phyloP scores from a whole-genome alignment of 2,797 vertebrate species.

The Helicolenus hilgendorfi region DNA sequence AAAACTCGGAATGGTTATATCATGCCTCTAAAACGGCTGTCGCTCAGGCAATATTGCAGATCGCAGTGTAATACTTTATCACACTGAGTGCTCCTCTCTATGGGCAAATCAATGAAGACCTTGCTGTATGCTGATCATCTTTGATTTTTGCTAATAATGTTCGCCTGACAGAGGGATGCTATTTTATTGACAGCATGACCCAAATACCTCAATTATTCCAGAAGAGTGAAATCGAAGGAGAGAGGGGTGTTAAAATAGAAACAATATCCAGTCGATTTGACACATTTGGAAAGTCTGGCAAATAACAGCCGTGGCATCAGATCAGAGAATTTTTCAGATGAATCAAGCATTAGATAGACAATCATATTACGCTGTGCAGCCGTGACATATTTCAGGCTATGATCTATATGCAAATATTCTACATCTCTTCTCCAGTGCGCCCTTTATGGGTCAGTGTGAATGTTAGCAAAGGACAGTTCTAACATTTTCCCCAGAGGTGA shows the following conservation, averaged over 20 bases:
- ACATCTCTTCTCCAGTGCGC: conserved; percentile 10
- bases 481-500: conserved; percentile 40
- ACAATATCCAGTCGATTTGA: conserved; percentile 59
- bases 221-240: conserved; percentile 27
- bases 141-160: conserved; percentile 62
- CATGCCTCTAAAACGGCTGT: conserved; percentile 52
- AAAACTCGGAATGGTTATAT: conserved; percentile 68
- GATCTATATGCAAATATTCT: conserved; percentile 81
- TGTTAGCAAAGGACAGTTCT: conserved; percentile 42
- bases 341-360: conserved; percentile 58
- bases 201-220: conserved; percentile 65
- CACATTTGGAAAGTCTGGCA: conserved; percentile 57
- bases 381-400: conserved; percentile 64
- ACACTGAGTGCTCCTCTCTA: conserved; percentile 30
- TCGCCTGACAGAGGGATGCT: conserved; percentile 42
- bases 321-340: conserved; percentile 62
- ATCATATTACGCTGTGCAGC: conserved; percentile 51
- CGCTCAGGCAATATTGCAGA: conserved; percentile 46
- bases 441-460: conserved; percentile 65
- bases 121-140: conserved; percentile 54
- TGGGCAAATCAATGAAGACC: conserved; percentile 63
- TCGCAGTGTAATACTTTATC: conserved; percentile 58
- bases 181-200: conserved; percentile 73
- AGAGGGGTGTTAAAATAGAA: conserved; percentile 53
- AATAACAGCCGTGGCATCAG: conserved; percentile 62